A percentile compares a stretch with the other conserved stretches of the same genome.
phyloP scores from a whole-genome alignment of 2,113 vertebrate species.

The Calypte anna region DNA sequence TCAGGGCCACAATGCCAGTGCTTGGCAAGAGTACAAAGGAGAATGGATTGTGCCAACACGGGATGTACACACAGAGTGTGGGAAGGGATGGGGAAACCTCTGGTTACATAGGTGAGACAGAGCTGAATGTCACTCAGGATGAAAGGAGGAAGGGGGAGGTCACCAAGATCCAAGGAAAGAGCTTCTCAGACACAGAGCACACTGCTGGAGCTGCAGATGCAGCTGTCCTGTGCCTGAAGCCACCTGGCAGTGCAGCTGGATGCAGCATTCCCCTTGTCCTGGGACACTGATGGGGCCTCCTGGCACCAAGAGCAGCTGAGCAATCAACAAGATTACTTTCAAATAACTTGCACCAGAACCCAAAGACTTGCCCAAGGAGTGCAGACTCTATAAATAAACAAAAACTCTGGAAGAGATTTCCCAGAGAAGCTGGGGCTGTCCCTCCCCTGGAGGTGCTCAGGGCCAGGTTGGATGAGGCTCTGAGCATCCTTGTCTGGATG shows the following conservation, averaged over 20 bases:
- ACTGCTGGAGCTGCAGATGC: not conserved
- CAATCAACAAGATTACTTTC: not conserved
- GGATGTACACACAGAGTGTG: not conserved
- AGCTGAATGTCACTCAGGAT: not conserved
- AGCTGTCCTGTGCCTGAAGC: not conserved
- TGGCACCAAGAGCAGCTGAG: not conserved
- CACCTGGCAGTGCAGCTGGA: not conserved
- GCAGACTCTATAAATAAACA: not conserved
- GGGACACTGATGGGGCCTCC: not conserved
- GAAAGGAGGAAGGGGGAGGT: not conserved
- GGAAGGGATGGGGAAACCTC: not conserved
- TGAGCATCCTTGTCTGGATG: too few species aligned
- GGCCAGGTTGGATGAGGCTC: too few species aligned
- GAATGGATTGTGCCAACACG: accelerated
- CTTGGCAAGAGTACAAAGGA: not conserved
- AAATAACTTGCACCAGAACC: not conserved
- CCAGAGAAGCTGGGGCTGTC: too few species aligned
- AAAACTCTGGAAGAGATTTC: not conserved
- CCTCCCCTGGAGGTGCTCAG: too few species aligned
- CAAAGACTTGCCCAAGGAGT: not conserved
- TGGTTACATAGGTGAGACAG: accelerated
- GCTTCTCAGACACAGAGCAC: accelerated
- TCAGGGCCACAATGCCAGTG: not conserved
- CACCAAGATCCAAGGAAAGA: accelerated
- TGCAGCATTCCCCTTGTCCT: not conserved